A percentile compares a stretch with the other conserved stretches of the same genome.
phyloP scores from a whole-genome alignment of 2,797 vertebrate species.

The Benthosema pterotum region DNA sequence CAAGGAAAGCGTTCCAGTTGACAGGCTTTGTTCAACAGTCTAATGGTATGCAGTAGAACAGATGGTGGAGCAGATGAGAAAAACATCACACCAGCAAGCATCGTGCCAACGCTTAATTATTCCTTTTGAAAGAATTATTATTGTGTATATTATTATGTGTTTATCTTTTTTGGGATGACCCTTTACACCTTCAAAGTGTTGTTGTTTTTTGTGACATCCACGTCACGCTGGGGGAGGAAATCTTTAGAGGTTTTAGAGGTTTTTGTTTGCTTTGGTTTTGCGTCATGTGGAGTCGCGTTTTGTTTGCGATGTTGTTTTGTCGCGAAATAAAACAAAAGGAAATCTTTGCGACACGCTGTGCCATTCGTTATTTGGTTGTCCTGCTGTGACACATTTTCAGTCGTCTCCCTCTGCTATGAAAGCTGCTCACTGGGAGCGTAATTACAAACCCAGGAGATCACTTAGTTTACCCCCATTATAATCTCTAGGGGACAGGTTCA shows the following conservation, averaged over 20 bases:
- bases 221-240: no score
- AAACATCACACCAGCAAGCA: slow-evolving; percentile 33
- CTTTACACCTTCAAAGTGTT: not conserved
- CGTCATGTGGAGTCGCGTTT: no score
- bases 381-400: slow-evolving; percentile 63
- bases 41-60: no score
- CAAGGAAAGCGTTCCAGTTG: no score
- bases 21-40: no score
- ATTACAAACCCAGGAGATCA: slow-evolving; percentile 68
- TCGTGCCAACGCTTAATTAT: slow-evolving; percentile 6
- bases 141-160: not conserved
- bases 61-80: slow-evolving; percentile 32
- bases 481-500: no score
- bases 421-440: slow-evolving; percentile 68
- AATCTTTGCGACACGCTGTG: slow-evolving; percentile 37
- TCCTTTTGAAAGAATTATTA: no score
- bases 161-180: not conserved
- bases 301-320: no score
- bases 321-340: slow-evolving; percentile 12
- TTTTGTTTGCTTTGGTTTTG: no score
- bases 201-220: not conserved
- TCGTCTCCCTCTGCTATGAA: slow-evolving; percentile 57
- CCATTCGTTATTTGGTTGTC: slow-evolving; percentile 52
- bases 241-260: no score
- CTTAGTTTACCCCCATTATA: no score